phyloP scores from a whole-genome alignment of 2,113 vertebrate genomes.

The Pedetes capensis region DNA sequence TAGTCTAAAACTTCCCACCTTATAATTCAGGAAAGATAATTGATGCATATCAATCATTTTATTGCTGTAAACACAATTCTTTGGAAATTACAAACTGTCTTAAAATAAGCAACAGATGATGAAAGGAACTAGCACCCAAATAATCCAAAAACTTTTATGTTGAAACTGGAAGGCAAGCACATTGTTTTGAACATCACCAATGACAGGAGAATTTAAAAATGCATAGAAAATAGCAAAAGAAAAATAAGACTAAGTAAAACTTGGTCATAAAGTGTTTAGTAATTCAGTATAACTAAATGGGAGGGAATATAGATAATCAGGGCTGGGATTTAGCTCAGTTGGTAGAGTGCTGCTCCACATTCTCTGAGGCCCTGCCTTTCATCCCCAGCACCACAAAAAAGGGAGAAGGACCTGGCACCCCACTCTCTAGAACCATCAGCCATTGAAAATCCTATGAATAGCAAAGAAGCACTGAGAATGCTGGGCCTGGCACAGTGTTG shows the following conservation, averaged over 20 bases:
- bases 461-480: too few relatives aligned
- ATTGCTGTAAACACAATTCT: constrained; percentile 55
- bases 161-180: constrained; percentile 7
- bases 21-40: constrained; percentile 42
- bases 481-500: too few relatives aligned
- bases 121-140: constrained; percentile 3
- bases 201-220: constrained; percentile 7
- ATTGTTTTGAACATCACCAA: constrained; percentile 7
- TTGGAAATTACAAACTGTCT: constrained; percentile 51
- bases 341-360: too few relatives aligned
- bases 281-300: background rate
- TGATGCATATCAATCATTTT: constrained; percentile 38
- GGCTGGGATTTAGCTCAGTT: too few relatives aligned
- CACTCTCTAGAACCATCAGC: too few relatives aligned
- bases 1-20: background rate
- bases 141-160: background rate
- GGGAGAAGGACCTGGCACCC: too few relatives aligned
- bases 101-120: constrained; percentile 18
- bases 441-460: too few relatives aligned
- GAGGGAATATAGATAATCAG: background rate
- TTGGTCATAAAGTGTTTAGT: background rate
- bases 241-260: constrained; percentile 11
- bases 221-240: constrained; percentile 26
- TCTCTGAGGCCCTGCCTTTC: too few relatives aligned
- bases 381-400: too few relatives aligned